phyloP scores from a whole-genome alignment of 92 coral and sea anemone genomes.

The Paramuricea clavata region DNA sequence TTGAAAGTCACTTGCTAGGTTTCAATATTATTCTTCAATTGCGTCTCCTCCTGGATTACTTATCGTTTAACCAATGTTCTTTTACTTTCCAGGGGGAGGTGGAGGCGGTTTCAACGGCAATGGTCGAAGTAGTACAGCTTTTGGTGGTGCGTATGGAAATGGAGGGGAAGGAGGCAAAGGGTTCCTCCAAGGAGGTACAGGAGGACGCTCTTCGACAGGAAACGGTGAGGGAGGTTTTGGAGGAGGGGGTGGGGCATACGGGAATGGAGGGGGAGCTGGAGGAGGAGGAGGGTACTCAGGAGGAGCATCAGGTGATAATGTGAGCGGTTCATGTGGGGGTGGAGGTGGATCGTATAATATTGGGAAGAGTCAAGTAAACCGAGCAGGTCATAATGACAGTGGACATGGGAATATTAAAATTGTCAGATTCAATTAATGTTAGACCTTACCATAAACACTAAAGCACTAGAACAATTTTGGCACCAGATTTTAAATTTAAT shows the following conservation, averaged over 20 bases:
- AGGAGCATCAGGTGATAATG: constrained; percentile 30
- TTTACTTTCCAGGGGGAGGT: constrained; percentile 47
- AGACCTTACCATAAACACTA: neutral
- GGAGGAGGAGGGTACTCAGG: constrained; percentile 69
- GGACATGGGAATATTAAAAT: constrained; percentile 13
- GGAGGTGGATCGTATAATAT: constrained; percentile 54
- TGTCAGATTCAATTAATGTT: neutral
- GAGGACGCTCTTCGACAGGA: constrained; percentile 38
- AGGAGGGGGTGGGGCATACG: constrained; percentile 63
- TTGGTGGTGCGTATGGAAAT: constrained; percentile 52
- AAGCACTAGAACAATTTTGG: neutral
- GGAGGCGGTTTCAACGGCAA: constrained; percentile 60
- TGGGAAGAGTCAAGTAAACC: constrained; percentile 26
- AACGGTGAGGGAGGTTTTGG: constrained; percentile 63
- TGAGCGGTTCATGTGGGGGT: constrained; percentile 36
- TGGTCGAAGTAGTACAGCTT: constrained; percentile 59
- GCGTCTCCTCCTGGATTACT: no score
- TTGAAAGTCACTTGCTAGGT: no score
- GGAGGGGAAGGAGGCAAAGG: constrained; percentile 70
- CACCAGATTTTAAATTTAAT: no score
- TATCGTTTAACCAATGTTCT: no score
- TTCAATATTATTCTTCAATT: no score
- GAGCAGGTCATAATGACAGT: neutral
- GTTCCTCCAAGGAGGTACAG: constrained; percentile 57
- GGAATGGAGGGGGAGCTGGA: constrained; percentile 65